These are phyloP conservation scores for Hemibates koningsi DNA, from an alignment of 2,113 vertebrate genomes.

Conservation along the genomic window DNA sequence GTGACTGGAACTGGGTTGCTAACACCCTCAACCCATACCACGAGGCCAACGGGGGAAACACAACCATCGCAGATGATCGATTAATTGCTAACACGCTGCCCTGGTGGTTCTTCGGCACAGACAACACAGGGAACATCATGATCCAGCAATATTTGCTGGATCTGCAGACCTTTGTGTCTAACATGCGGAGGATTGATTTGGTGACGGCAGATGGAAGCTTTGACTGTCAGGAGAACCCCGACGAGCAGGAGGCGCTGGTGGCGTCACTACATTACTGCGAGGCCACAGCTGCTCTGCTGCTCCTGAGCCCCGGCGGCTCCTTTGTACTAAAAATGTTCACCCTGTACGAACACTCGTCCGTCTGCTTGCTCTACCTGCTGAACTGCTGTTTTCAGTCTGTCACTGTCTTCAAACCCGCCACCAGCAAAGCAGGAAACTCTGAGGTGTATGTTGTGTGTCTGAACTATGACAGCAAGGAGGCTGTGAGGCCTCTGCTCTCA, in stretches of 20 bases:
- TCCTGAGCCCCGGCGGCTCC: slow-evolving; percentile 80
- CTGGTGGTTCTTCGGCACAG: slow-evolving; percentile 92
- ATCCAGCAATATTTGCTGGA: slow-evolving; percentile 78
- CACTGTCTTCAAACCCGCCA: slow-evolving; percentile 89
- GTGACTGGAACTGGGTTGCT: slow-evolving; percentile 88
- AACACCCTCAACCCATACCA: slow-evolving; percentile 91
- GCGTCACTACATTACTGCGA: slow-evolving; percentile 89
- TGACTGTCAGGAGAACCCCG: slow-evolving; percentile 93
- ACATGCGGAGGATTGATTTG: slow-evolving; percentile 77
- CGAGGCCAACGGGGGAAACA: slow-evolving; percentile 81
- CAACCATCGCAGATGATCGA: slow-evolving; percentile 87
- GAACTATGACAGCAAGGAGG: slow-evolving; percentile 72
- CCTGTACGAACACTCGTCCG: slow-evolving; percentile 86
- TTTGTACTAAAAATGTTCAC: slow-evolving; percentile 98
- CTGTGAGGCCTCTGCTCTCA: slow-evolving; percentile 74
- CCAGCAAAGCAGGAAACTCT: slow-evolving; percentile 94
- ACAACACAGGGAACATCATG: slow-evolving; percentile 92
- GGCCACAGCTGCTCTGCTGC: slow-evolving; percentile 79
- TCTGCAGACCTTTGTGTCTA: slow-evolving; percentile 76
- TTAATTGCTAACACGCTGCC: slow-evolving; percentile 87
- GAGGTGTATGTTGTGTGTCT: slow-evolving; percentile 90
- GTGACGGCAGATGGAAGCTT: slow-evolving; percentile 96
- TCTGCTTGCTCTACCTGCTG: slow-evolving; percentile 87
- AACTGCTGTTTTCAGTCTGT: slow-evolving; percentile 85
- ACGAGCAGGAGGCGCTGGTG: slow-evolving; percentile 91